Evolutionary conservation across 30 jellyfish, hydroid and myxozoan genomes (phyloP).

Genomic region (Aurelia sp.): DNA sequence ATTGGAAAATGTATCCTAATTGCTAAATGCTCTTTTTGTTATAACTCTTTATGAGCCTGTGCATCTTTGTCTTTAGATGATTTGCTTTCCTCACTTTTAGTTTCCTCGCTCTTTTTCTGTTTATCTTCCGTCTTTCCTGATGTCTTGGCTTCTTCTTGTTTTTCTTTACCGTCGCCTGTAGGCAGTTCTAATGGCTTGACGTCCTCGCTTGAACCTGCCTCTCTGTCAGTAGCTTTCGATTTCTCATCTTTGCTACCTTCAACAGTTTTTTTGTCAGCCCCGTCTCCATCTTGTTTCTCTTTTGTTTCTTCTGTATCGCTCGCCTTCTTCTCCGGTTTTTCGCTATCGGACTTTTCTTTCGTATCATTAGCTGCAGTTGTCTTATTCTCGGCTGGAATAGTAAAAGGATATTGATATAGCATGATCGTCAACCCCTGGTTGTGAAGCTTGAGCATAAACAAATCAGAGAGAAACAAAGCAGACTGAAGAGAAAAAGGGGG

Average conservation of each 20-base stretch:
- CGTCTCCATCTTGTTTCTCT: conserved; percentile 13
- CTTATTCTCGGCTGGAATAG: conserved; percentile 49
- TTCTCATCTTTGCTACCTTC: conserved; percentile 29
- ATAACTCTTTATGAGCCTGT: conserved; percentile 65
- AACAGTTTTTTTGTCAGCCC: conserved; percentile 29
- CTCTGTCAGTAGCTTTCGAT: conserved; percentile 3
- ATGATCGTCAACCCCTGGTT: no score
- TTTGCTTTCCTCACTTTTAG: conserved; percentile 3
- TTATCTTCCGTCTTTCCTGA: conserved; percentile 7
- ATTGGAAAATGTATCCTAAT: conserved; percentile 31
- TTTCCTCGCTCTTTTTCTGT: neutral
- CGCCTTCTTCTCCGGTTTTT: conserved; percentile 12
- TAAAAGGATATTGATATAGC: no score
- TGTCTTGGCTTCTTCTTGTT: neutral
- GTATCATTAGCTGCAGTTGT: conserved; percentile 46
- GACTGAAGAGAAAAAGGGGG: no score
- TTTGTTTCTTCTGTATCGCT: neutral
- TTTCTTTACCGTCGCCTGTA: conserved; percentile 28
- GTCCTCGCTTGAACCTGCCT: conserved; percentile 13
- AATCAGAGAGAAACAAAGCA: no score
- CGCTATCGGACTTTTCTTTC: conserved; percentile 4
- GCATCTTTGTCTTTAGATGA: conserved; percentile 17
- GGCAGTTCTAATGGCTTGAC: conserved; percentile 49
- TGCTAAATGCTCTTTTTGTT: conserved; percentile 14
- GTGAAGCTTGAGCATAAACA: no score